Base-by-base conservation (phyloP, 2,888 invertebrate species). In the Scelioninae gen. 1 region DNA sequence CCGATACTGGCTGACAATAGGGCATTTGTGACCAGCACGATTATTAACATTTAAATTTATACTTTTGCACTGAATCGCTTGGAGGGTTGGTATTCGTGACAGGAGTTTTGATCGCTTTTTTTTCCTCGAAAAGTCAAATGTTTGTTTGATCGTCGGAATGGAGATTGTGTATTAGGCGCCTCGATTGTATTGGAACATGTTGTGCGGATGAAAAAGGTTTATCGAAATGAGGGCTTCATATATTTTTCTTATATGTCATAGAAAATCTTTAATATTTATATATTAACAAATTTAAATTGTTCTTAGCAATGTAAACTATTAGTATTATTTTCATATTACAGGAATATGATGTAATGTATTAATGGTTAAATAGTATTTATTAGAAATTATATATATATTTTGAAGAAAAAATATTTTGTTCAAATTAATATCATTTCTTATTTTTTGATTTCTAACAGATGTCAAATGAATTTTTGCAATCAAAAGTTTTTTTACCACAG, bases 21-120 rank as follows among this genome's bases (percentile, higher is more conserved):
- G 10, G 66, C 68, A 75, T 63, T 80, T 75, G 79, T 74, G 66
- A 80, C 68, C 63, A 55, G 15, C 45, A 43, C 51, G 69, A 75
- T 81, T 81, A 81, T 75, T 81, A 76, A 76, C 71, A 76, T 76
- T 76, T 76, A 82, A 82, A 82, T 82, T 68, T 74, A 80, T 80
- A 80, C 79, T 66, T 74, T 80, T n/a, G 74, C 51, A 47, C 53
- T 55, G 68, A 60, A 80, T 45, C 62, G 62, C 56, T 47, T 31
- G 11, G 45, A 56, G 49, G 13, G 62, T 53, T 23, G 47, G 23
- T 49, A 55, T 74, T 66, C 74, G 66, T 72, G 62, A 74, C 79
- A 55, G 23, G 68, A 72, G 66, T 74, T 72, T 68, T 45, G 60
- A 80, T 74, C 51, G 51, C 58, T 63, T 66, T 79, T 60, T 74